These are phyloP conservation scores for Sandelia bainsii DNA, from an alignment of 2,797 vertebrate genomes.

Conservation along the genomic window DNA sequence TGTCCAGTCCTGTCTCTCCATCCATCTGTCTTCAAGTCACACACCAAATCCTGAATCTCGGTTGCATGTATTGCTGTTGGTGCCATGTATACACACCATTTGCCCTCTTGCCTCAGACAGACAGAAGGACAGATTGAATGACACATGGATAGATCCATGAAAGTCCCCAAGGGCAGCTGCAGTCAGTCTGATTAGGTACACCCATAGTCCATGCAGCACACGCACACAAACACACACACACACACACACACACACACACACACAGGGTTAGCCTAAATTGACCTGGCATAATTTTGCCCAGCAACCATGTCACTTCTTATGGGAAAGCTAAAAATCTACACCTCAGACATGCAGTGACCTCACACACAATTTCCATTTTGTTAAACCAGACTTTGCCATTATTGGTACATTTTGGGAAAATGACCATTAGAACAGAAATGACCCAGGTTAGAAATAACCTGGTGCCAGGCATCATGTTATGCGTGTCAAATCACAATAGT, in stretches of 20 bases:
- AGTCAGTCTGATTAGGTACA: slow-evolving; percentile 80
- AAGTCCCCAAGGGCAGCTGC: slow-evolving; percentile 69
- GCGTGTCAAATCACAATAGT: slow-evolving; percentile 69
- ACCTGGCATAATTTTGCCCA: slow-evolving; percentile 52
- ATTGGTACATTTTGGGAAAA: slow-evolving; percentile 21
- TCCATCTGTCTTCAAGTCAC: slow-evolving; percentile 55
- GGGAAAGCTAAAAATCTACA: slow-evolving; percentile 26
- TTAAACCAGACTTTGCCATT: slow-evolving; percentile 12
- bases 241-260: slow-evolving; percentile 16
- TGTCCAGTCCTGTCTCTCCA: slow-evolving; percentile 64
- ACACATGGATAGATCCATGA: slow-evolving; percentile 66
- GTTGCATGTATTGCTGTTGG: slow-evolving; percentile 24
- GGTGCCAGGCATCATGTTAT: slow-evolving; percentile 30
- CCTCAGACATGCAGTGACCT: slow-evolving; percentile 27
- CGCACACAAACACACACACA: slow-evolving; percentile 1
- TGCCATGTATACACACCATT: slow-evolving; percentile 43
- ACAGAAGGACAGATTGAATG: slow-evolving; percentile 66
- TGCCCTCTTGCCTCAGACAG: slow-evolving; percentile 51
- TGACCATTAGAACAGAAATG: slow-evolving; percentile 30
- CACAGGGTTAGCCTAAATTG: slow-evolving; percentile 46
- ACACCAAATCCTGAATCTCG: slow-evolving; percentile 51
- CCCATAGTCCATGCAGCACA: slow-evolving; percentile 40
- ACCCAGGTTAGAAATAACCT: not conserved
- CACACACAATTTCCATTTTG: slow-evolving; percentile 30
- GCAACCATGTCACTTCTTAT: slow-evolving; percentile 39